A percentile compares a stretch with the other conserved stretches of the same genome.
Conservation (phyloP, 2,113 vertebrate species). For the Empidonax traillii region DNA sequence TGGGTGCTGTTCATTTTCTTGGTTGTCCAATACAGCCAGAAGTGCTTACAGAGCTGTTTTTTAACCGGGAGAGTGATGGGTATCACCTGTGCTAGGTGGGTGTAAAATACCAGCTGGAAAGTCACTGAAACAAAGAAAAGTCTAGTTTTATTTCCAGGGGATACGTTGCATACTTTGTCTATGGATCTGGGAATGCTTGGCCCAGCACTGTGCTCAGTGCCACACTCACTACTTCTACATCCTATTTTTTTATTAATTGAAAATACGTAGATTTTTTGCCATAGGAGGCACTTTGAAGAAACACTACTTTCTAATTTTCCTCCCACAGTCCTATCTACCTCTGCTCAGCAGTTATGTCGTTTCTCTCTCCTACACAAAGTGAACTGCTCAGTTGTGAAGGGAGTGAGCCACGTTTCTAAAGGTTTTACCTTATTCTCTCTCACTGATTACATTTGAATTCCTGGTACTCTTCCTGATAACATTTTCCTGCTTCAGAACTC, state of each 20-base stretch:
- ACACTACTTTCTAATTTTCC: constrained; percentile 18
- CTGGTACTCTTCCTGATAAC: not conserved
- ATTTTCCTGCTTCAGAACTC: not conserved
- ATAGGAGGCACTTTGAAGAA: not conserved
- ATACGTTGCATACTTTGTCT: not conserved
- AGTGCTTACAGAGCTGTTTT: not conserved
- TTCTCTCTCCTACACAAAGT: not conserved
- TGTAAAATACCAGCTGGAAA: not conserved
- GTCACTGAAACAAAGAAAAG: not conserved
- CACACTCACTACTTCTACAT: not conserved
- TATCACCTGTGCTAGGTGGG: not conserved
- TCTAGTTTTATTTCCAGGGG: not conserved
- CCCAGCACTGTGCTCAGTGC: not conserved
- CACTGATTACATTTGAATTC: not conserved
- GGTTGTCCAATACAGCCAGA: not conserved
- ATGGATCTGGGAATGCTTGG: not conserved
- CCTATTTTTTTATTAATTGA: not conserved
- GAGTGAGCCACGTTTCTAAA: not conserved
- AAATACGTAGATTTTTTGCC: not conserved
- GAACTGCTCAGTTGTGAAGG: not conserved
- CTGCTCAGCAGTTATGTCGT: not conserved
- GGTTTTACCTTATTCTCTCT: not conserved
- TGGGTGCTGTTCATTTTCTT: not conserved
- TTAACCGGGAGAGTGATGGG: not conserved
- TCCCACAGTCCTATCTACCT: not conserved